Percentiles rank a stretch among this genome's conserved stretches.
phyloP scores from a whole-genome alignment of 2,113 vertebrate species.

The Craseonycteris thonglongyai region DNA sequence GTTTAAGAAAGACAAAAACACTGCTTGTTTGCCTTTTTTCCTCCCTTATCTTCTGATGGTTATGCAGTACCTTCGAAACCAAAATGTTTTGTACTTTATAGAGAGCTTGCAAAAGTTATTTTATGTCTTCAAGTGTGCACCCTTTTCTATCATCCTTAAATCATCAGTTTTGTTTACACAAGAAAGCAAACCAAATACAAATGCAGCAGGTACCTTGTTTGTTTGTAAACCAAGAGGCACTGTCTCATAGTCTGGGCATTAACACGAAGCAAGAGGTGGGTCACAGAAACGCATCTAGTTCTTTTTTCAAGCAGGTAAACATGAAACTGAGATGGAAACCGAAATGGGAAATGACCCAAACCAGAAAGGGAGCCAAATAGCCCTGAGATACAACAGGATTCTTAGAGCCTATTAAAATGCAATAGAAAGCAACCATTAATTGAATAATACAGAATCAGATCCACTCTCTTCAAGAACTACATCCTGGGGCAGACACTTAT shows the following conservation, averaged over 20 bases:
- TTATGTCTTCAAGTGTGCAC: background rate
- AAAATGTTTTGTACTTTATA: constrained; percentile 19
- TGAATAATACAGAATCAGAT: background rate
- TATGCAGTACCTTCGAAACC: background rate
- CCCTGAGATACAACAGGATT: background rate
- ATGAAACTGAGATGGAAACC: background rate
- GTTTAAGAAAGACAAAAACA: constrained; percentile 1
- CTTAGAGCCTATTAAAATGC: background rate
- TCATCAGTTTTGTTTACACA: background rate
- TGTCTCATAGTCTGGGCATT: background rate
- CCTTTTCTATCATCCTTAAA: constrained; percentile 17
- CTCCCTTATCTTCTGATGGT: background rate
- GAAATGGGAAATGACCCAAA: background rate
- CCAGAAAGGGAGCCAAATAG: background rate
- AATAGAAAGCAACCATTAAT: background rate
- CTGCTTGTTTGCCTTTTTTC: background rate
- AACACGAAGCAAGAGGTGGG: background rate
- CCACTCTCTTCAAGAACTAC: background rate
- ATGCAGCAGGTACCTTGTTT: background rate
- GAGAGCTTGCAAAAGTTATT: background rate
- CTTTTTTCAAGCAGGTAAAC: background rate
- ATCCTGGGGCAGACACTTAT: background rate
- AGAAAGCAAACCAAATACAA: constrained; percentile 36
- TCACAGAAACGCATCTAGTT: background rate
- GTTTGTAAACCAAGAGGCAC: background rate